These are phyloP conservation scores for Theretra japonica DNA, from an alignment of 2,888 invertebrate species.

Conservation along the genomic window DNA sequence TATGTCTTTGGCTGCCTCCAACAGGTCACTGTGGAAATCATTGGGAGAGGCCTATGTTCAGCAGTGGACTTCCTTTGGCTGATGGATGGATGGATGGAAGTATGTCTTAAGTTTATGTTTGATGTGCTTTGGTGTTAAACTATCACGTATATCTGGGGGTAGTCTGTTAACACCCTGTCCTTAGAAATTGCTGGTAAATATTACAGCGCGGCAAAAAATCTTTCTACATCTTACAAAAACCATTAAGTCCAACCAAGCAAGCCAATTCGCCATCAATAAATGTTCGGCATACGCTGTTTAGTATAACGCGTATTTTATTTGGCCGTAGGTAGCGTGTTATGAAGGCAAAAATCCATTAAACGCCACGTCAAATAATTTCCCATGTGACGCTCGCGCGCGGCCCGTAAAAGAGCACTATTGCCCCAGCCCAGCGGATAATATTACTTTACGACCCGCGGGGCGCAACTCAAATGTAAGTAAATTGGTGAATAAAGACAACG, in stretches of 20 bases:
- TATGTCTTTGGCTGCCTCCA: too few relatives aligned
- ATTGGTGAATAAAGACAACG: conserved; percentile 82
- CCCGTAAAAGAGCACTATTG: conserved; percentile 84
- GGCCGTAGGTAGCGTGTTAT: conserved; percentile 81
- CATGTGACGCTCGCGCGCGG: conserved; percentile 83
- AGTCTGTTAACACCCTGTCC: too few relatives aligned
- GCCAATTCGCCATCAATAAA: conserved; percentile 37
- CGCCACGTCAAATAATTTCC: conserved; percentile 85
- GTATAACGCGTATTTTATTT: conserved; percentile 72
- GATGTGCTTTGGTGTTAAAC: too few relatives aligned
- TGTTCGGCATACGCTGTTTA: conserved; percentile 52
- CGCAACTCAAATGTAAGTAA: conserved; percentile 80
- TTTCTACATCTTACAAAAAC: background rate
- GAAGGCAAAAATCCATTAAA: conserved; percentile 85
- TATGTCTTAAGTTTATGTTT: too few relatives aligned
- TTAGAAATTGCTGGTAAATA: too few relatives aligned
- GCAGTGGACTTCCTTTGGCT: too few relatives aligned
- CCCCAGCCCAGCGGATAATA: conserved; percentile 82
- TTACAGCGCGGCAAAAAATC: background rate
- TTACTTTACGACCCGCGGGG: conserved; percentile 82
- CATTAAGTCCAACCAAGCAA: conserved; percentile 1
- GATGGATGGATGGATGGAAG: too few relatives aligned
- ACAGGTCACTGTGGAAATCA: too few relatives aligned
- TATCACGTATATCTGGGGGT: too few relatives aligned
- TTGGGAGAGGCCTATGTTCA: too few relatives aligned